phyloP scores from a whole-genome alignment of 2,113 vertebrate species.

The Polypterus bichir region DNA sequence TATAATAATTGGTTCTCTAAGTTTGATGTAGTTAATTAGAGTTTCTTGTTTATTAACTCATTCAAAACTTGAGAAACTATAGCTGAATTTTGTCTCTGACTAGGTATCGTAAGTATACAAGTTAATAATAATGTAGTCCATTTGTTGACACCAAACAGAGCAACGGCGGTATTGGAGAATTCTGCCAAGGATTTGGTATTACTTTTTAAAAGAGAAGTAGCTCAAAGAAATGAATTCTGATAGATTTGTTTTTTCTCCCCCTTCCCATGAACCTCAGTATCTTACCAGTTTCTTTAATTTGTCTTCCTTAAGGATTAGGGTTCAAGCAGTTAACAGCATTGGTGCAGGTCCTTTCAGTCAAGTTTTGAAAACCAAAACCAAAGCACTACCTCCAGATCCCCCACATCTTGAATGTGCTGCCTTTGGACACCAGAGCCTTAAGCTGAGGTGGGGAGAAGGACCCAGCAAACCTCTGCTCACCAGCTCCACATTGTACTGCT shows the following conservation, averaged over 20 bases:
- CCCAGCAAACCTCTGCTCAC: conserved; percentile 44
- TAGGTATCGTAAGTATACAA: no score
- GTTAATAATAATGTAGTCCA: no score
- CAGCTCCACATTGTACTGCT: conserved; percentile 48
- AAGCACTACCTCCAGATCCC: conserved; percentile 56
- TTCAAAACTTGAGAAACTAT: no score
- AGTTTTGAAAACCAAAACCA: conserved; percentile 56
- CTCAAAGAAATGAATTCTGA: no score
- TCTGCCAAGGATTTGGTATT: no score
- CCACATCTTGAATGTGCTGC: conserved; percentile 56
- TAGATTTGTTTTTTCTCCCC: background rate
- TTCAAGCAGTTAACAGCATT: conserved; percentile 58
- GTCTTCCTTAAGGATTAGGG: conserved; percentile 41
- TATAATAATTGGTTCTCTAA: no score
- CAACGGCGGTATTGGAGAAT: no score
- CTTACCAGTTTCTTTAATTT: background rate
- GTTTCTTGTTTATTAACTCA: no score
- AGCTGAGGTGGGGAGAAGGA: conserved; percentile 62
- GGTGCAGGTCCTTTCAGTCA: conserved; percentile 60
- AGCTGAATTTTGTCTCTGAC: no score
- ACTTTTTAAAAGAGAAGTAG: no score
- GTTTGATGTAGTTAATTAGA: no score
- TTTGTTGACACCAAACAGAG: no score
- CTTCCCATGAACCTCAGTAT: background rate
- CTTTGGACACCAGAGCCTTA: conserved; percentile 62